phyloP scores from a whole-genome alignment of 1,140 invertebrate species.

The Drosophila nigromelanica region DNA sequence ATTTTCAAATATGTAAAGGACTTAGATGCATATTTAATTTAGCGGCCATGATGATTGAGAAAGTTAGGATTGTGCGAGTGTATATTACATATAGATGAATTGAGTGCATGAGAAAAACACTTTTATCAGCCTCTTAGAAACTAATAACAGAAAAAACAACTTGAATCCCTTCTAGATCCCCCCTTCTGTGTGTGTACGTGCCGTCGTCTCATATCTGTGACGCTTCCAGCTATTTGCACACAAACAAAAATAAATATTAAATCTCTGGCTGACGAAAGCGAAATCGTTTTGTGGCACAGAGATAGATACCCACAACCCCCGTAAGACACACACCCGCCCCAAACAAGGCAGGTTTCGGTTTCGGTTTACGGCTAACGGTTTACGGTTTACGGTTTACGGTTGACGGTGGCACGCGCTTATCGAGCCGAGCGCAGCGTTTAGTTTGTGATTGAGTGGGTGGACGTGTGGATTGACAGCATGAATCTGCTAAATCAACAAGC shows the following conservation, averaged over 20 bases:
- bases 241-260: slow-evolving; percentile 83
- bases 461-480: slow-evolving; percentile 82
- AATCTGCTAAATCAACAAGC: slow-evolving; percentile 79
- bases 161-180: not conserved
- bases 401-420: slow-evolving; percentile 74
- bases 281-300: slow-evolving; percentile 63
- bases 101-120: slow-evolving; percentile 10
- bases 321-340: not conserved
- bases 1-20: too few species aligned
- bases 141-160: slow-evolving; percentile 17
- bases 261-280: slow-evolving; percentile 68
- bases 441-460: slow-evolving; percentile 82
- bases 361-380: slow-evolving; percentile 49
- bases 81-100: slow-evolving; percentile 10
- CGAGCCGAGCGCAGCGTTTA: slow-evolving; percentile 69
- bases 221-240: slow-evolving; percentile 81
- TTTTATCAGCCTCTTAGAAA: slow-evolving; percentile 32
- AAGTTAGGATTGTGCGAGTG: not conserved
- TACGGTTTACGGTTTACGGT: slow-evolving; percentile 32
- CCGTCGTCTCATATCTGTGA: slow-evolving; percentile 35
- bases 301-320: slow-evolving; percentile 18
- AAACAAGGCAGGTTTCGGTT: slow-evolving; percentile 29
- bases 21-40: too few species aligned
- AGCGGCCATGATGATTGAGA: too few species aligned
- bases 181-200: not conserved